Evolutionary conservation across 2,113 vertebrate genomes (phyloP).

Genomic region (Toxotes chatareus): DNA sequence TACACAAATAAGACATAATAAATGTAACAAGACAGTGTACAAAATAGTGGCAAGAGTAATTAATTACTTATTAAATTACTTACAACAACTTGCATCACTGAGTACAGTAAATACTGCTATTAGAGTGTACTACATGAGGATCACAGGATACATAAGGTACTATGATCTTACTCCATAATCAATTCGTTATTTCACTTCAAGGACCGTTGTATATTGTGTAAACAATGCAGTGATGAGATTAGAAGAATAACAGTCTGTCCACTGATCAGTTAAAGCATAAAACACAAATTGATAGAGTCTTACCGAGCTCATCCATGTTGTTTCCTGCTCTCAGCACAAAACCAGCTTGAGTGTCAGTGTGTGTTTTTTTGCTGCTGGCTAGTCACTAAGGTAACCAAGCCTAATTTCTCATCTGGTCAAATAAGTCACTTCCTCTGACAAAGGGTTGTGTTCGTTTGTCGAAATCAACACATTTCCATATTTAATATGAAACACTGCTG

Average conservation of each 20-base stretch:
- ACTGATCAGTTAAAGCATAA: neutral
- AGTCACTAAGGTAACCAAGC: conserved; percentile 43
- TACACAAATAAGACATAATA: neutral
- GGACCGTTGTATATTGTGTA: neutral
- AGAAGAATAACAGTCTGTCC: neutral
- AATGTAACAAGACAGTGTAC: neutral
- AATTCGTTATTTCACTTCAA: neutral
- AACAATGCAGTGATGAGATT: neutral
- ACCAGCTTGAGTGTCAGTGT: conserved; percentile 1
- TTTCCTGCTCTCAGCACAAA: conserved; percentile 27
- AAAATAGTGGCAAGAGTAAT: neutral
- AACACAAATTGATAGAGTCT: conserved; percentile 37
- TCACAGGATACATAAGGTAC: neutral
- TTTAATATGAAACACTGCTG: neutral
- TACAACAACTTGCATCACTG: neutral
- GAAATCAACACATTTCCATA: neutral
- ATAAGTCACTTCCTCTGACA: conserved; percentile 60
- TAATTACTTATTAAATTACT: neutral
- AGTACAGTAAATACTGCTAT: neutral
- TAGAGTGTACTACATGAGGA: neutral
- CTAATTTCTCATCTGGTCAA: conserved; percentile 3
- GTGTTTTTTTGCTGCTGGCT: conserved; percentile 18
- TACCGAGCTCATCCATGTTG: conserved; percentile 80
- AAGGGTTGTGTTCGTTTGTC: neutral
- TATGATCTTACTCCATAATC: neutral